Conservation (phyloP, 2,888 invertebrate genomes). For the Lobophora halterata region DNA sequence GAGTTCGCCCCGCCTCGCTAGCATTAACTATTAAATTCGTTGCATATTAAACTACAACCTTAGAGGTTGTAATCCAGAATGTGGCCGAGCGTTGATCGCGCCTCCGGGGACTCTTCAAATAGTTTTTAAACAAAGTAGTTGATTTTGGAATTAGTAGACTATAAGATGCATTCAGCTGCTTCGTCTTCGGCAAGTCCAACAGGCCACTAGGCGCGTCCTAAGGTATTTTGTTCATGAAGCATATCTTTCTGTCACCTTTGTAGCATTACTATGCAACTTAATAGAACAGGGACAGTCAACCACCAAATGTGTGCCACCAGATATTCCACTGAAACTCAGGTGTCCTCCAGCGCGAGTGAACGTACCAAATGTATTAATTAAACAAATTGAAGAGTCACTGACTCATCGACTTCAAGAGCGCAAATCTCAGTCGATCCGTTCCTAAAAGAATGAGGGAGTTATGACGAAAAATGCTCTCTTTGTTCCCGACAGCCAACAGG, state of each 20-base stretch:
- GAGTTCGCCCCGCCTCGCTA: slow-evolving; percentile 64
- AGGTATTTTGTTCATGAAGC: too few species aligned
- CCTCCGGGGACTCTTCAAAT: slow-evolving; percentile 47
- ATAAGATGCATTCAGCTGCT: slow-evolving; percentile 6
- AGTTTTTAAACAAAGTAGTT: slow-evolving; percentile 39
- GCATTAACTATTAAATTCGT: slow-evolving; percentile 80
- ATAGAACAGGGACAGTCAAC: too few species aligned
- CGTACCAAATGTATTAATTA: slow-evolving; percentile 26
- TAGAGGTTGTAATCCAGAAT: slow-evolving; percentile 61
- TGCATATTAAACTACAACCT: slow-evolving; percentile 76
- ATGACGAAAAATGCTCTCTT: slow-evolving; percentile 62
- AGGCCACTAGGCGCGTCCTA: too few species aligned
- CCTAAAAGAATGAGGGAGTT: slow-evolving; percentile 51
- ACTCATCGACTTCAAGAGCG: slow-evolving; percentile 47
- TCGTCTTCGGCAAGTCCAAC: too few species aligned
- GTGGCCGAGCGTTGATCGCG: slow-evolving; percentile 48
- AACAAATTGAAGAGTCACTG: slow-evolving; percentile 41
- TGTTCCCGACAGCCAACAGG: slow-evolving; percentile 70
- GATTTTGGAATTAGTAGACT: slow-evolving; percentile 19
- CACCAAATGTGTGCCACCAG: too few species aligned
- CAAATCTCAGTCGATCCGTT: slow-evolving; percentile 62
- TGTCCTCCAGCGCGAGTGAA: too few species aligned
- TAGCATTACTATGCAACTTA: too few species aligned
- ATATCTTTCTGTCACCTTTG: too few species aligned
- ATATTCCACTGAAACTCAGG: too few species aligned